These are phyloP conservation scores for Drosophila picticornis DNA, from an alignment of 2,888 invertebrate genomes.

Conservation along the genomic window DNA sequence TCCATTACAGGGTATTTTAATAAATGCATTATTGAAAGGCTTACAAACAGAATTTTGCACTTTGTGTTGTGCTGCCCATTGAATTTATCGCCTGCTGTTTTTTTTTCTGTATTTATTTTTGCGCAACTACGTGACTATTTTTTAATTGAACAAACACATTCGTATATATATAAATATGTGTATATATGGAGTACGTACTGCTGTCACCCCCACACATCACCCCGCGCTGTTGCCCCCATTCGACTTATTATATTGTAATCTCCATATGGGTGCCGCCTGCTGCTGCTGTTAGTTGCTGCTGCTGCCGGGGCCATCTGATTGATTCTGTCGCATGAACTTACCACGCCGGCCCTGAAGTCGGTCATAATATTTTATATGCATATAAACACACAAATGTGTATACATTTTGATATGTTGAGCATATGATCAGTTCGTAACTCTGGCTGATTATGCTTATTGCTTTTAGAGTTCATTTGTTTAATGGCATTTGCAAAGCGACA, in stretches of 20 bases:
- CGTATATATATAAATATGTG: not conserved
- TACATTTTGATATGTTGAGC: not conserved
- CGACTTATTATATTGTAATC: conserved; percentile 61
- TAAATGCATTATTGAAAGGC: conserved; percentile 12
- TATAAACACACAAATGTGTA: not conserved
- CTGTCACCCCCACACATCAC: not conserved
- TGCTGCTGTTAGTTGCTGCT: conserved; percentile 21
- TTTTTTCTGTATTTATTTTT: conserved; percentile 1
- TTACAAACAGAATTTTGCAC: conserved; percentile 25
- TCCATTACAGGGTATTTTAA: conserved; percentile 16
- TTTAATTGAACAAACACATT: conserved; percentile 46
- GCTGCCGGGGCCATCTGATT: conserved; percentile 63
- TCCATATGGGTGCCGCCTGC: conserved; percentile 57
- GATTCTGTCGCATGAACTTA: conserved; percentile 70
- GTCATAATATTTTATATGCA: conserved; percentile 37
- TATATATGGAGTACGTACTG: conserved; percentile 11
- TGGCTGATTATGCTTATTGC: conserved; percentile 71
- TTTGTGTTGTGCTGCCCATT: conserved; percentile 21
- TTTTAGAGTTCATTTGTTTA: conserved; percentile 73
- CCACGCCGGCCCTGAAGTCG: conserved; percentile 66
- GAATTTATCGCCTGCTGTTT: conserved; percentile 39
- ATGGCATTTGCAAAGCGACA: conserved; percentile 48
- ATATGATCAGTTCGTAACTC: conserved; percentile 37
- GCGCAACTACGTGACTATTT: conserved; percentile 63
- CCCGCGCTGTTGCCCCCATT: not conserved